phyloP scores from a whole-genome alignment of 2,113 vertebrate genomes.

The Martes martes region DNA sequence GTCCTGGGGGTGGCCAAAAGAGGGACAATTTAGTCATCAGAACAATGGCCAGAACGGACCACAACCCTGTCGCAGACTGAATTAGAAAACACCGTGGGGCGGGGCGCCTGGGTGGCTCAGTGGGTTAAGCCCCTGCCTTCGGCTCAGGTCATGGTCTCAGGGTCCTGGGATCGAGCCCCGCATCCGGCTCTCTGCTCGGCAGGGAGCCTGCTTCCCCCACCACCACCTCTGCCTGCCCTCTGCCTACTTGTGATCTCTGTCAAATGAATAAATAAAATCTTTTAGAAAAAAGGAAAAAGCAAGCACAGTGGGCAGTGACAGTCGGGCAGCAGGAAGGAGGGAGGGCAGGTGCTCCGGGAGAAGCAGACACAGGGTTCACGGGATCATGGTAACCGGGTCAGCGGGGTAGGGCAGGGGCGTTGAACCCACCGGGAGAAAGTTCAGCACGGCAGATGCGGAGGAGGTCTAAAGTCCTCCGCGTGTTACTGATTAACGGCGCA shows the following conservation, averaged over 20 bases:
- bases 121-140: no score
- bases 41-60: background rate
- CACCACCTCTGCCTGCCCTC: no score
- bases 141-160: no score
- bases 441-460: fast-evolving
- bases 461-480: conserved; percentile 16
- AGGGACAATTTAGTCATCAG: fast-evolving
- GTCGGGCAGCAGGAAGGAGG: fast-evolving
- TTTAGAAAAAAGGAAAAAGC: no score
- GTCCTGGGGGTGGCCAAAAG: no score
- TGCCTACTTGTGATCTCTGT: no score
- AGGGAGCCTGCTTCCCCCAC: no score
- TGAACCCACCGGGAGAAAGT: background rate
- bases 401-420: background rate
- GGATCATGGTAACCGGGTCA: background rate
- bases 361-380: no score
- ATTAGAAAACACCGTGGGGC: fast-evolving
- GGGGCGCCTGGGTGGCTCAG: no score
- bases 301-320: fast-evolving
- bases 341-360: background rate
- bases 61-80: background rate
- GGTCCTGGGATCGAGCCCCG: no score
- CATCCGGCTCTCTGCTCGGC: no score
- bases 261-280: no score
- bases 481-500: conserved; percentile 17